Evolutionary conservation across 2,888 invertebrate species (phyloP).

Genomic region (Apocheima hispidaria): DNA sequence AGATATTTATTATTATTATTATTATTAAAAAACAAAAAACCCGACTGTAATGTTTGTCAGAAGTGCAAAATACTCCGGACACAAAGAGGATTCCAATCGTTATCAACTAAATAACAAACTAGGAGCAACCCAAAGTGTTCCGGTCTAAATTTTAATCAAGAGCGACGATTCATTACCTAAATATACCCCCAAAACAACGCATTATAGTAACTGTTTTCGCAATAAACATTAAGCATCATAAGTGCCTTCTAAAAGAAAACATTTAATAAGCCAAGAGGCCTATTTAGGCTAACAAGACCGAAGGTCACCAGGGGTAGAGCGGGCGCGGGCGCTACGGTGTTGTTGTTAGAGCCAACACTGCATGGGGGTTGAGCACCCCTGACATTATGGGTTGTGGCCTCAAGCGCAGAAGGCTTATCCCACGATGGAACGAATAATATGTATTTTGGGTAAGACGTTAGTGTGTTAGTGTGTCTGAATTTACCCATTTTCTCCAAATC

Average conservation of each 20-base stretch:
- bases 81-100: too few relatives aligned
- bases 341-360: conserved; percentile 72
- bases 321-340: conserved; percentile 55
- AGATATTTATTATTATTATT: too few relatives aligned
- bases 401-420: conserved; percentile 45
- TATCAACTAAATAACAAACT: background rate
- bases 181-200: conserved; percentile 13
- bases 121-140: background rate
- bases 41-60: too few relatives aligned
- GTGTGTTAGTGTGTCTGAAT: too few relatives aligned
- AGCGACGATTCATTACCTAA: conserved; percentile 18
- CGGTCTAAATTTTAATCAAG: background rate
- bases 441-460: too few relatives aligned
- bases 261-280: conserved; percentile 55
- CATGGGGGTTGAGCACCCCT: conserved; percentile 56
- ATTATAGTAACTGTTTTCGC: conserved; percentile 44
- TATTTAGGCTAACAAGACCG: conserved; percentile 57
- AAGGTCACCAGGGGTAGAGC: conserved; percentile 49
- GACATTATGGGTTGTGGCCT: conserved; percentile 43
- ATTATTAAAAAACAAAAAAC: too few relatives aligned
- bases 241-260: conserved; percentile 52
- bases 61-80: too few relatives aligned
- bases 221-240: conserved; percentile 51
- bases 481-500: too few relatives aligned
- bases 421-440: too few relatives aligned